A percentile compares a stretch with the other conserved stretches of the same genome.
phyloP scores from a whole-genome alignment of 2,888 invertebrate species.

The Globia sparganii region DNA sequence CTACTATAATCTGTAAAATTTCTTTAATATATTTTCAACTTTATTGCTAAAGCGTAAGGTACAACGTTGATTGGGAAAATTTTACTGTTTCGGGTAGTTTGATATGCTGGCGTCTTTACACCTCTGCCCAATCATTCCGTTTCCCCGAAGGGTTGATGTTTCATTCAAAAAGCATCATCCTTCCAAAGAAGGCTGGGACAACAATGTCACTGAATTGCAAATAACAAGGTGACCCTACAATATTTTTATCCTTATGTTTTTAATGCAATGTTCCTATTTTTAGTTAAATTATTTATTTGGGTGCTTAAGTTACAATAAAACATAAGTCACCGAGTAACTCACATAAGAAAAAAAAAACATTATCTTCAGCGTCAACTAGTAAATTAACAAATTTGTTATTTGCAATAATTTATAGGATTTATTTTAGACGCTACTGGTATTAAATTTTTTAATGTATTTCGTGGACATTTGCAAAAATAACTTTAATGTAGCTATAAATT shows the following conservation, averaged over 20 bases:
- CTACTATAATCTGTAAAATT: too few species aligned
- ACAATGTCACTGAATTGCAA: background rate
- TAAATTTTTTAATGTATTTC: constrained; percentile 38
- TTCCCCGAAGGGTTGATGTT: background rate
- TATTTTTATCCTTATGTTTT: background rate
- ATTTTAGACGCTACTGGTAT: constrained; percentile 42
- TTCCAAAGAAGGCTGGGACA: too few species aligned
- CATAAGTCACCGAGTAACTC: too few species aligned
- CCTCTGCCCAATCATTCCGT: background rate
- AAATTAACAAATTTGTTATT: constrained; percentile 9
- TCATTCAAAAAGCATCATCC: background rate
- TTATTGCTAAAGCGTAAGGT: too few species aligned
- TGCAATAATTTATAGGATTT: constrained; percentile 33
- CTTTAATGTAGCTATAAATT: constrained; percentile 59
- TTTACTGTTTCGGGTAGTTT: too few species aligned
- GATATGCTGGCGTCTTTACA: too few species aligned
- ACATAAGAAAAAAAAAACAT: background rate
- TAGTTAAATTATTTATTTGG: background rate
- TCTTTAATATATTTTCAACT: too few species aligned
- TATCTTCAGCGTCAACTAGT: background rate
- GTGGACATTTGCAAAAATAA: constrained; percentile 51
- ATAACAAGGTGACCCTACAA: background rate
- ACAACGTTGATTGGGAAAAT: too few species aligned
- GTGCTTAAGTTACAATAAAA: background rate
- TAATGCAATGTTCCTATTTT: background rate